Evolutionary conservation across 2,797 vertebrate genomes (phyloP), one percentile per base, ranked within the genome.

Genomic region (Anisognathus igniventris): DNA sequence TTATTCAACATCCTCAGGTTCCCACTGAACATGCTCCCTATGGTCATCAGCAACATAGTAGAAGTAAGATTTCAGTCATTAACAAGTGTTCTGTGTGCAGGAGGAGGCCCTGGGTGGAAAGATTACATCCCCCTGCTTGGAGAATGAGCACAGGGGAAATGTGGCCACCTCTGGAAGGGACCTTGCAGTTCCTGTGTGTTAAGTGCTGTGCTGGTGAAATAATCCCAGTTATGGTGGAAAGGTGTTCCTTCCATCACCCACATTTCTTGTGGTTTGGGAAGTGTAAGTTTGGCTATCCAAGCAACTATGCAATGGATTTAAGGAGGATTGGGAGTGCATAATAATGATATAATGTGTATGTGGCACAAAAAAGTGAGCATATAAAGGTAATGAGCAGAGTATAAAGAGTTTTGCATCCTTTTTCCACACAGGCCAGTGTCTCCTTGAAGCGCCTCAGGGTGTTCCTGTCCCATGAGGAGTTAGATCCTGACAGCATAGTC

Each of bases 21-120:
- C 75, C 96, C 98, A 98, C 97, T 76, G 98, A 99, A 28, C 98
- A 99, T 70, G 40, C 96, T 99, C 75, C 99, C 99, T 6, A 98
- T 99, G 99, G 99, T 99, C 94, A 99, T 99, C 97, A 99, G 99
- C 96, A 99, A 98, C 91, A 98, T 99, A 39, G 99, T 99, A 86
- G 99, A 99, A 98, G 99, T 99, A 91, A 96, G 96, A 4, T 4
- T 48, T 40, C 1, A 24, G 37, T 67, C 37, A 6, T 35, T 60
- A 18, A 23, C 93, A 7, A 31, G n/a, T 40, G 39, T 19, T 66
- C 60, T 78, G 22, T 54, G n/a, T 3, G 25, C 56, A 77, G 40
- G 33, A 74, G 45, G 40, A 65, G 57, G 15, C 33, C 19, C 14
- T 53, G 72, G 44, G 28, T 65, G 48, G 30, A 57, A 39, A 53